Evolutionary conservation across 2,888 invertebrate species (phyloP).

Genomic region (Latrodectus hesperus): DNA sequence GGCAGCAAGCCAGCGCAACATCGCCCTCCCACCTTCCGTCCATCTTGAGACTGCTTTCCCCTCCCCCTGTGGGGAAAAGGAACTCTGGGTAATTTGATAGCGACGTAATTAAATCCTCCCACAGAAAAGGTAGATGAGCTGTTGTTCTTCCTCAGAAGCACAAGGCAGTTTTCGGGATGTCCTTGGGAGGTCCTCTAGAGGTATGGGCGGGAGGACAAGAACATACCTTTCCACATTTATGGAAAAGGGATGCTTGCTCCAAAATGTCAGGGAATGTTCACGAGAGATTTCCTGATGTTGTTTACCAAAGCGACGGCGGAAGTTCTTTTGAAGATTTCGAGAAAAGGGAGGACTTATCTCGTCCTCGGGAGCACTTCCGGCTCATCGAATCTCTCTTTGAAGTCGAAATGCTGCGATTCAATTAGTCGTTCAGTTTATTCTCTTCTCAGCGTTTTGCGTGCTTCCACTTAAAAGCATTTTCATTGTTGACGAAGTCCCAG

Average conservation of each 20-base stretch:
- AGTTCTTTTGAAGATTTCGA: neutral
- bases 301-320: constrained; percentile 26
- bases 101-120: constrained; percentile 53
- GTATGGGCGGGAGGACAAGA: neutral
- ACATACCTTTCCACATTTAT: constrained; percentile 32
- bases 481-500: neutral
- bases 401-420: neutral
- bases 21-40: constrained; percentile 8
- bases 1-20: constrained; percentile 41
- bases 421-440: neutral
- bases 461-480: neutral
- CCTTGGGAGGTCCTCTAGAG: constrained; percentile 20
- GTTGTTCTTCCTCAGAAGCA: constrained; percentile 29
- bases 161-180: neutral
- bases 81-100: constrained; percentile 53
- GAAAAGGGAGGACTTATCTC: neutral
- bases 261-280: neutral
- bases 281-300: constrained; percentile 6
- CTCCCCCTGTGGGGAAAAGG: constrained; percentile 35
- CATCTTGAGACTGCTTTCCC: neutral
- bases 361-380: neutral
- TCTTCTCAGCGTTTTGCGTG: neutral
- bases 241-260: constrained; percentile 9
- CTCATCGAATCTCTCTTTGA: constrained; percentile 3
- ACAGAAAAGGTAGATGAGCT: constrained; percentile 3